Percentiles rank a stretch among this genome's conserved stretches.
Evolutionary conservation across 64 coral and sea anemone genomes (phyloP).

Genomic region (Pocillopora verrucosa): DNA sequence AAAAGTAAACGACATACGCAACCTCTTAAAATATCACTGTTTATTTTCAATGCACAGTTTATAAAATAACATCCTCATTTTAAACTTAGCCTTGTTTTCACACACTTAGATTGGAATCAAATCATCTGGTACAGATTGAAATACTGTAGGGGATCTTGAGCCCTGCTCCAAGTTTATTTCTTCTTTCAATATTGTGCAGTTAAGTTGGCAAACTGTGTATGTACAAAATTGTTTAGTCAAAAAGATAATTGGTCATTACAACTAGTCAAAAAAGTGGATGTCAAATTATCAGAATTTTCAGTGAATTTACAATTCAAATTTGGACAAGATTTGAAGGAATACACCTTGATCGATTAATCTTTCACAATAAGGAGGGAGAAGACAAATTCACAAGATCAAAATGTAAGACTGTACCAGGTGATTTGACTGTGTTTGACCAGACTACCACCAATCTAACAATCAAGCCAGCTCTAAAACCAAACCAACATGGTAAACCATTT

Average conservation of each 20-base stretch:
- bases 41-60: conserved; percentile 8
- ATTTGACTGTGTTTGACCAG: too few relatives aligned
- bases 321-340: too few relatives aligned
- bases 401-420: not conserved
- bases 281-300: too few relatives aligned
- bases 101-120: not conserved
- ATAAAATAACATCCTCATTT: not conserved
- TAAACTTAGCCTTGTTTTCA: not conserved
- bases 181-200: too few relatives aligned
- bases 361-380: too few relatives aligned
- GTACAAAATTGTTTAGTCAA: too few relatives aligned
- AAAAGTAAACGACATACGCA: not conserved
- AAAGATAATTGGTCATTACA: too few relatives aligned
- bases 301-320: too few relatives aligned
- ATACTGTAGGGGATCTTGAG: not conserved
- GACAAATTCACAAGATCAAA: not conserved
- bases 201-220: too few relatives aligned
- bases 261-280: too few relatives aligned
- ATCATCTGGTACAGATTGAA: not conserved
- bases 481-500: not conserved
- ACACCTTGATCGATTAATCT: too few relatives aligned
- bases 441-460: not conserved
- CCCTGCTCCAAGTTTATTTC: too few relatives aligned
- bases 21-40: not conserved
- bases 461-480: not conserved